Conservation (phyloP, 92 coral and sea anemone species). For the Pocillopora meandrina region DNA sequence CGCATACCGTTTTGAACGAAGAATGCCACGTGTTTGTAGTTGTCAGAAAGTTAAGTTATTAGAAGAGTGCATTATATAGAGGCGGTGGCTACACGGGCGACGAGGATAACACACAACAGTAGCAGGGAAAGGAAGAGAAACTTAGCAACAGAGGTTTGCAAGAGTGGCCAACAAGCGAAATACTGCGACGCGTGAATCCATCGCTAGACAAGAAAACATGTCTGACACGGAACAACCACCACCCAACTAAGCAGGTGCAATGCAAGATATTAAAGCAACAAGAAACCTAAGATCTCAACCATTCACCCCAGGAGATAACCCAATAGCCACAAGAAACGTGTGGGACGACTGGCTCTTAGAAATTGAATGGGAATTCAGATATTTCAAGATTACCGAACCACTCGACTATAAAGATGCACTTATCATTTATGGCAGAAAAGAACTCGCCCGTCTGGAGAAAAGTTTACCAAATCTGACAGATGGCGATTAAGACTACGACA, state of each 20-base stretch:
- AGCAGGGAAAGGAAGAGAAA: background rate
- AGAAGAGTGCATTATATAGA: too few relatives aligned
- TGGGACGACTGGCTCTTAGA: conserved; percentile 72
- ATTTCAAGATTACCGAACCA: conserved; percentile 57
- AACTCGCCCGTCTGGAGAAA: conserved; percentile 58
- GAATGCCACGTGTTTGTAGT: too few relatives aligned
- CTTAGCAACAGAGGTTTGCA: background rate
- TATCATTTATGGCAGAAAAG: conserved; percentile 69
- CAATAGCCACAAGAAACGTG: conserved; percentile 29
- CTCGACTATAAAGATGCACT: conserved; percentile 65
- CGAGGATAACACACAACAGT: conserved; percentile 4
- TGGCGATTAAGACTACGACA: background rate
- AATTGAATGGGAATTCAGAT: conserved; percentile 61
- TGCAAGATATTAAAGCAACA: too few relatives aligned
- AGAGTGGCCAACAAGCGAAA: background rate
- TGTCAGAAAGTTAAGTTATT: too few relatives aligned
- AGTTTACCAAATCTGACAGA: conserved; percentile 49
- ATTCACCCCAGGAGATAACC: conserved; percentile 31
- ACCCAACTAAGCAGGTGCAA: too few relatives aligned
- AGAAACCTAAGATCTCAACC: too few relatives aligned
- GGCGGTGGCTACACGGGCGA: background rate
- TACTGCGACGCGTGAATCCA: background rate
- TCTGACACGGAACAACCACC: background rate
- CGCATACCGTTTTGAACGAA: too few relatives aligned
- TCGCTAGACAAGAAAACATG: background rate